Base-by-base conservation (phyloP, 2,113 vertebrate genomes). In the Empidonax traillii region DNA sequence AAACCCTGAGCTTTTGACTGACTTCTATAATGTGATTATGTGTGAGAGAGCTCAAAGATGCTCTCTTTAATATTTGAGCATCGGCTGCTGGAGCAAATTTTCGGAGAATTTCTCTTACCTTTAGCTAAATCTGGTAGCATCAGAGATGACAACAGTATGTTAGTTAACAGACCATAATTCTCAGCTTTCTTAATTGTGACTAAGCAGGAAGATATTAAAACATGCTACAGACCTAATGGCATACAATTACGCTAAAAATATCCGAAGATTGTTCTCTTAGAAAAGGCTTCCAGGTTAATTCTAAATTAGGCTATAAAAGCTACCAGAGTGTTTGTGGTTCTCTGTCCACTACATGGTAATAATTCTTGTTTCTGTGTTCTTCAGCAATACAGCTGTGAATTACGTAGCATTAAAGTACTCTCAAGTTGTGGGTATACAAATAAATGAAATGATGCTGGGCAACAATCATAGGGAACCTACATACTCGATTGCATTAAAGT, bases 221-320 rank as follows among this genome's bases (percentile, higher is more conserved):
- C 51, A 31, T 66, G 67, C 67, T 73, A 23, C 41, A 91, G 82
- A 55, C 63, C 58, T 92, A 96, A 81, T 95, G 68, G 47, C 79
- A 86, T 84, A 78, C 41, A 59, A 65, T 89, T 95, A 78, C 41
- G 84, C 94, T 92, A 96, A 94, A 97, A 96, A 92, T 96, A 93
- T 81, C 88, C 68, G n/a, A 88, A 90, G 63, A 77, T 88, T 72
- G 35, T 83, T 96, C 72, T 24, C 67, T 75, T 78, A 82, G 63
- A 85, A 89, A 53, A 91, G 51, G 39, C 67, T 87, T 78, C 85
- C 71, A 91, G 71, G 3, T 37, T 91, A 86, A 86, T 88, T 92
- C 90, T 96, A 96, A 90, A 92, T 96, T 89, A 78, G 86, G 95
- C 24, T 76, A 17, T 94, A 85, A 84, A 88, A 92, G 68, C 88